These are phyloP conservation scores for honey bee (Apis mellifera) DNA, from an alignment of 1,140 invertebrate genomes.

Conservation along the genomic window DNA sequence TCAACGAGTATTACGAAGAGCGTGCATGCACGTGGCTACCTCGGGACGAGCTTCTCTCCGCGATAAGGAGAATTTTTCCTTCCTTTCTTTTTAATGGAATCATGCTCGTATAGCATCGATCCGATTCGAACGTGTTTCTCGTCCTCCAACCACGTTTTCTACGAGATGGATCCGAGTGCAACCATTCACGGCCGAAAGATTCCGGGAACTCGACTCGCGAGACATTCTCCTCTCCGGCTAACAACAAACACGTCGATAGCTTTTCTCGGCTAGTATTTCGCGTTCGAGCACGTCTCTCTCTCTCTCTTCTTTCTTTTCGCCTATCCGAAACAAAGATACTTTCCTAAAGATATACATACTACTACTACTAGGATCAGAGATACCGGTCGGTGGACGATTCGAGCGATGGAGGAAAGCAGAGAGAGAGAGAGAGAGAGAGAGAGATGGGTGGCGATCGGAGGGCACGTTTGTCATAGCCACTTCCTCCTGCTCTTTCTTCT, in stretches of 20 bases:
- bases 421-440: neutral
- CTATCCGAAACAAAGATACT: too few species aligned
- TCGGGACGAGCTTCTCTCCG: constrained; percentile 22
- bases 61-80: constrained; percentile 9
- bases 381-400: too few species aligned
- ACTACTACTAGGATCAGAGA: too few species aligned
- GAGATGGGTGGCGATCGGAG: constrained; percentile 28
- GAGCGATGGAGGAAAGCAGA: neutral
- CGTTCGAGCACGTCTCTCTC: constrained; percentile 39
- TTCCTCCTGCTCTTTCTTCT: neutral
- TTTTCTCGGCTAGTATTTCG: constrained; percentile 75
- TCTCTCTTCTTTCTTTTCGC: neutral
- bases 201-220: constrained; percentile 76
- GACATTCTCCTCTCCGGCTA: constrained; percentile 71
- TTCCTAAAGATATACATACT: too few species aligned
- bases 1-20: constrained; percentile 38
- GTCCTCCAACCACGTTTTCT: neutral
- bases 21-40: constrained; percentile 65
- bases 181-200: constrained; percentile 71
- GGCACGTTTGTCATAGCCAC: constrained; percentile 47
- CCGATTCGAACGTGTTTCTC: too few species aligned
- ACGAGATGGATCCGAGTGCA: constrained; percentile 51
- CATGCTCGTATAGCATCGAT: too few species aligned
- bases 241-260: constrained; percentile 76
- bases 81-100: neutral